These are phyloP conservation scores for Doris montereyensis DNA, from an alignment of 2,888 invertebrate genomes.

Conservation along the genomic window DNA sequence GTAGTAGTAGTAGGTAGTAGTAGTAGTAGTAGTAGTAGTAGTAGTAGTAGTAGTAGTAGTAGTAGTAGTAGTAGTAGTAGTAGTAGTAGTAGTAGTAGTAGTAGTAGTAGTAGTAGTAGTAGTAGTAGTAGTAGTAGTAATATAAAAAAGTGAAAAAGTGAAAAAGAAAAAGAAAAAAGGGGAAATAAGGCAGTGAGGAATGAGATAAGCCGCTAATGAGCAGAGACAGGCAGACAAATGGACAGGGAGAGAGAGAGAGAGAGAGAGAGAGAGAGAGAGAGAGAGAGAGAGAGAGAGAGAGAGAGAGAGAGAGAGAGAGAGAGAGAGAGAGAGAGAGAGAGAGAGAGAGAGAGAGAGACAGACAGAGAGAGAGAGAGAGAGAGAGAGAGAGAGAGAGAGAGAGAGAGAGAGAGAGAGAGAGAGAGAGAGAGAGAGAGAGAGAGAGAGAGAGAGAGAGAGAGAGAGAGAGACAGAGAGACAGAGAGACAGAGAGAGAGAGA, in stretches of 20 bases:
- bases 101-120: constrained; percentile 39
- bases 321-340: background rate
- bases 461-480: background rate
- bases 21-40: constrained; percentile 37
- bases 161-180: too few relatives aligned
- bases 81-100: constrained; percentile 42
- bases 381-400: background rate
- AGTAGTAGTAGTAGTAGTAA: constrained; percentile 34
- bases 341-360: background rate
- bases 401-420: background rate
- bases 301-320: background rate
- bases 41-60: constrained; percentile 35
- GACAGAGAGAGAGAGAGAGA: background rate
- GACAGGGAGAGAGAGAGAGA: background rate
- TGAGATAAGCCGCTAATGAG: too few relatives aligned
- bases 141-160: constrained; percentile 3
- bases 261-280: background rate
- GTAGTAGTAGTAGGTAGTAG: constrained; percentile 32
- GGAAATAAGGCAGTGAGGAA: too few relatives aligned
- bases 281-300: background rate
- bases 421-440: background rate
- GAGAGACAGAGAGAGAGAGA: background rate
- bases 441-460: background rate
- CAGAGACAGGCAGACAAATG: too few relatives aligned
- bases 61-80: constrained; percentile 33